Evolutionary conservation across 37 sponge, comb jelly and placozoan species (phyloP), one percentile per base, ranked within the genome.

Genomic region (Chondrilla cf. caribensis): DNA sequence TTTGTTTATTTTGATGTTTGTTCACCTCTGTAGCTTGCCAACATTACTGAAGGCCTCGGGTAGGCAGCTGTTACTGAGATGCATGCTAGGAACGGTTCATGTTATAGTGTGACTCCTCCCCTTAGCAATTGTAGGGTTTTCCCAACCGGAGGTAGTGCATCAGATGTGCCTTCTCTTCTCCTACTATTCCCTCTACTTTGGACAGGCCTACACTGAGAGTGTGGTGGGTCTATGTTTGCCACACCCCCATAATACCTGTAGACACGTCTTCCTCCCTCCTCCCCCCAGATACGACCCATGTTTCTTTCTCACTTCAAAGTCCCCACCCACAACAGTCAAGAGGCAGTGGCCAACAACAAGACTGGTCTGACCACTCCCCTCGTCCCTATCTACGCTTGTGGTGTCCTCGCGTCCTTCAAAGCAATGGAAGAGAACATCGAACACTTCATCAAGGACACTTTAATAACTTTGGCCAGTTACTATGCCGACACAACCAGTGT

Each of bases 71-170:
- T n/a, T n/a, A n/a, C n/a, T n/a, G n/a, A n/a, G n/a, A n/a, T n/a
- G n/a, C n/a, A n/a, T n/a, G n/a, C n/a, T n/a, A n/a, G n/a, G n/a
- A n/a, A n/a, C n/a, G n/a, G n/a, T n/a, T n/a, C n/a, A n/a, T n/a
- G n/a, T n/a, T n/a, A n/a, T n/a, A n/a, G n/a, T 58, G 8, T 64
- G 43, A 38, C 32, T 35, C 39, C 76, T 39, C 76, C 76, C 25
- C 24, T n/a, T 68, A 83, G 89, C 70, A 26, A 82, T 70, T 3
- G 78, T 88, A 36, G 89, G 86, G 29, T 92, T 88, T 79, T 80
- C 80, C 41, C 92, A 92, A 77, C 57, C 86, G 14, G 92, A 88
- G 54, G 58, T 92, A 32, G 68, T 92, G 17, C 92, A 92, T 79
- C 79, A 85, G 22, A 33, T 92, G 14, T 82, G 81, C 37, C 42